Evolutionary conservation across 2,888 invertebrate species (phyloP).

Genomic region (Cheilosia urbana): DNA sequence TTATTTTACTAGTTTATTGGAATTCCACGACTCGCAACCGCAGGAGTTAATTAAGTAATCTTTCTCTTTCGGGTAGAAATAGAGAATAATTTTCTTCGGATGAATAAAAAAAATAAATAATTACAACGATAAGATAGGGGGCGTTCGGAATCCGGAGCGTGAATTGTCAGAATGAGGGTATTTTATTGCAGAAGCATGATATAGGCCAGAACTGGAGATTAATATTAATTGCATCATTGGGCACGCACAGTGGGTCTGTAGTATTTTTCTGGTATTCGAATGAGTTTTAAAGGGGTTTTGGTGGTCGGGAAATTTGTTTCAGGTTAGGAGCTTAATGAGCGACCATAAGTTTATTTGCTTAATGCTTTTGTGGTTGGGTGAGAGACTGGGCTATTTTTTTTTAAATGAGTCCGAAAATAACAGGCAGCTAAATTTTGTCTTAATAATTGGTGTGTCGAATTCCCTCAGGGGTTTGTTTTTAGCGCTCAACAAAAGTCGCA

Average conservation of each 20-base stretch:
- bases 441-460: too few species aligned
- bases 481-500: too few species aligned
- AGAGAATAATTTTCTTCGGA: conserved; percentile 22
- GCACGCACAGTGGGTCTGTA: conserved; percentile 1
- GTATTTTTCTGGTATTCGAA: conserved; percentile 32
- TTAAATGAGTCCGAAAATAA: neutral
- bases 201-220: conserved; percentile 41
- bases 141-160: conserved; percentile 22
- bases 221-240: conserved; percentile 39
- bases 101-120: conserved; percentile 46
- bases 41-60: conserved; percentile 42
- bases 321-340: conserved; percentile 32
- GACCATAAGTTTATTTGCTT: conserved; percentile 11
- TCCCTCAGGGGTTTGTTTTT: too few species aligned
- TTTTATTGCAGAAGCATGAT: conserved; percentile 58
- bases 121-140: conserved; percentile 20
- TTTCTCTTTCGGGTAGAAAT: neutral
- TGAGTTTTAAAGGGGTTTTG: conserved; percentile 25
- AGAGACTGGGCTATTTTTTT: neutral
- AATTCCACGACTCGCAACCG: conserved; percentile 55
- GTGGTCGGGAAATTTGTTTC: conserved; percentile 13
- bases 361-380: neutral
- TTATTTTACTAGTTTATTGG: conserved; percentile 56
- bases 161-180: conserved; percentile 37
- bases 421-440: too few species aligned